Conservation (phyloP, 1,140 invertebrate species). For the Berghia stephanieae region DNA sequence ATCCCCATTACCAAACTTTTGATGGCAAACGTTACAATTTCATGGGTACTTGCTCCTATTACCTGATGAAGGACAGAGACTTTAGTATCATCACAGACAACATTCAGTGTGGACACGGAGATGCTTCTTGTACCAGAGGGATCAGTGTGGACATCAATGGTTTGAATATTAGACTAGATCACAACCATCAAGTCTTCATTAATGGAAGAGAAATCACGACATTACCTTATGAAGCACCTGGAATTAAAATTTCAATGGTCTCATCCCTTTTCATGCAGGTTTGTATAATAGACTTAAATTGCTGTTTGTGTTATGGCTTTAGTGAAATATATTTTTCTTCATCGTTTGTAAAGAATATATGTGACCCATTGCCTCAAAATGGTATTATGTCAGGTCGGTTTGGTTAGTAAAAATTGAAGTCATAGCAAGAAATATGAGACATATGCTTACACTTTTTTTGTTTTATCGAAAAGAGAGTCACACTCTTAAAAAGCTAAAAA, state of each 20-base stretch:
- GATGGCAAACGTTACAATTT: constrained; percentile 86
- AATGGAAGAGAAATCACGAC: constrained; percentile 77
- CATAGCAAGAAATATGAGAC: too few species aligned
- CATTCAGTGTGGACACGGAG: constrained; percentile 77
- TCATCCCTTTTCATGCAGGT: constrained; percentile 73
- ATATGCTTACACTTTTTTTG: too few species aligned
- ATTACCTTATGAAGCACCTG: constrained; percentile 73
- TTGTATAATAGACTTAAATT: too few species aligned
- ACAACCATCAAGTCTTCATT: constrained; percentile 52
- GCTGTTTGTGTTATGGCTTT: too few species aligned
- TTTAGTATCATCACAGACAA: constrained; percentile 84
- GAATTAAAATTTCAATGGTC: constrained; percentile 75
- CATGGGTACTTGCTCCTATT: constrained; percentile 89
- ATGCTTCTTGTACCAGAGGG: constrained; percentile 84
- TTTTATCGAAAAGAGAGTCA: too few species aligned
- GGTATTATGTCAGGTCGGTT: too few species aligned
- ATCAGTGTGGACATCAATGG: constrained; percentile 68
- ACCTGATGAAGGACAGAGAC: constrained; percentile 76
- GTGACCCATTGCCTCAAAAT: too few species aligned
- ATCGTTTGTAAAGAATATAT: too few species aligned
- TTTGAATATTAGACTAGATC: constrained; percentile 49
- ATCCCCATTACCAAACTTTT: constrained; percentile 91
- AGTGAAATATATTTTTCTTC: too few species aligned
- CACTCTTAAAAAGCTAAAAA: too few species aligned
- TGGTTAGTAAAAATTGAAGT: too few species aligned